These are phyloP conservation scores for Chiloscyllium punctatum DNA, from an alignment of 2,797 vertebrate genomes.

Conservation along the genomic window DNA sequence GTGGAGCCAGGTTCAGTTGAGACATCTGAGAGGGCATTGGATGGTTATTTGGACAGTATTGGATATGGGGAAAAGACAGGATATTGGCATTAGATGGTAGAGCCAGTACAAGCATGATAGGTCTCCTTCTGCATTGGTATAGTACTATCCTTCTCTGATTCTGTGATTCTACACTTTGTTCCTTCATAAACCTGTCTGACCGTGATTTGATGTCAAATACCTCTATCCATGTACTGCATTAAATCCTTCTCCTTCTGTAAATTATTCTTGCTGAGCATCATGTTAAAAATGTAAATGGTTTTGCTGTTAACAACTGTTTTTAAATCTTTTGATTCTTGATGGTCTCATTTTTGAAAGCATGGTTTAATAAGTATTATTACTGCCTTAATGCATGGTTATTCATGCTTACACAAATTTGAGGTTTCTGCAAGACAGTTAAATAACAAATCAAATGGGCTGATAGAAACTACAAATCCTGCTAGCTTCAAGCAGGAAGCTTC, in stretches of 20 bases:
- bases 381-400: background rate
- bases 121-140: too few species aligned
- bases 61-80: too few species aligned
- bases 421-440: background rate
- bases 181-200: background rate
- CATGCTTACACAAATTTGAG: background rate
- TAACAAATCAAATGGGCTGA: slow-evolving; percentile 25
- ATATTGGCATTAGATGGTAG: too few species aligned
- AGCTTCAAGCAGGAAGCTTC: background rate
- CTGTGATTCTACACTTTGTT: too few species aligned
- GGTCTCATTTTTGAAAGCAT: background rate
- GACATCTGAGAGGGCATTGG: too few species aligned
- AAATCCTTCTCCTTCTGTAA: background rate
- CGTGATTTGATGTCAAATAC: background rate
- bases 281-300: background rate
- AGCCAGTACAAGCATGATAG: too few species aligned
- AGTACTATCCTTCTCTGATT: too few species aligned
- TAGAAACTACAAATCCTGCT: background rate
- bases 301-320: background rate
- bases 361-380: background rate
- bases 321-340: slow-evolving; percentile 3
- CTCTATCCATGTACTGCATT: background rate
- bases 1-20: too few species aligned
- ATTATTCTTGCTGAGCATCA: background rate
- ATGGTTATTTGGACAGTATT: too few species aligned